Percentiles rank a stretch among this genome's conserved stretches.
phyloP scores from a whole-genome alignment of 2,888 invertebrate species.

The Phrixothrix hirtus region DNA sequence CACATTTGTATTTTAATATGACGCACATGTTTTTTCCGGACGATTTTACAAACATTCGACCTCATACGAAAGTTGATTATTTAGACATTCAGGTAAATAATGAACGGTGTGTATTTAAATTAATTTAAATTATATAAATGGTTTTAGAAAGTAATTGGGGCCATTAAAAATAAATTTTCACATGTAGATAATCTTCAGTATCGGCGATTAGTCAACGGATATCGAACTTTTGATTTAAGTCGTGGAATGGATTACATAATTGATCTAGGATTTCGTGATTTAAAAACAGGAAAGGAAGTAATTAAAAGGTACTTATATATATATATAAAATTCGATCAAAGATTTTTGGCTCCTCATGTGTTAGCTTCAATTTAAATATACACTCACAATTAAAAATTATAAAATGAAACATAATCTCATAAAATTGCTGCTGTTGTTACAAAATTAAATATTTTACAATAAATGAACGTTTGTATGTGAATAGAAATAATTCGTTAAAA shows the following conservation, averaged over 20 bases:
- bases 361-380: neutral
- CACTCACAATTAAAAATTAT: neutral
- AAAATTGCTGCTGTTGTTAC: neutral
- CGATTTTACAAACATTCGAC: constrained; percentile 72
- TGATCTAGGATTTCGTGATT: constrained; percentile 67
- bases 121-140: constrained; percentile 10
- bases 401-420: neutral
- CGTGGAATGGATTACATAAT: constrained; percentile 85
- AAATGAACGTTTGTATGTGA: neutral
- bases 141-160: constrained; percentile 47
- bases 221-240: constrained; percentile 77
- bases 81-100: constrained; percentile 69
- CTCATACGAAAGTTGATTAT: constrained; percentile 67
- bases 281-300: constrained; percentile 54
- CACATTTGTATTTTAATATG: constrained; percentile 85
- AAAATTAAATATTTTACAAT: neutral
- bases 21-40: constrained; percentile 81
- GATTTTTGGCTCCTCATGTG: neutral
- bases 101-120: no score
- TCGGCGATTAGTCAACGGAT: constrained; percentile 68
- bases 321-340: neutral
- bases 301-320: constrained; percentile 57
- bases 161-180: constrained; percentile 58
- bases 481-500: neutral
- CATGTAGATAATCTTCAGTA: constrained; percentile 61